Evolutionary conservation across 64 coral and sea anemone species (phyloP), one percentile per base, ranked within the genome.

Genomic region (Dendronephthya gigantea): DNA sequence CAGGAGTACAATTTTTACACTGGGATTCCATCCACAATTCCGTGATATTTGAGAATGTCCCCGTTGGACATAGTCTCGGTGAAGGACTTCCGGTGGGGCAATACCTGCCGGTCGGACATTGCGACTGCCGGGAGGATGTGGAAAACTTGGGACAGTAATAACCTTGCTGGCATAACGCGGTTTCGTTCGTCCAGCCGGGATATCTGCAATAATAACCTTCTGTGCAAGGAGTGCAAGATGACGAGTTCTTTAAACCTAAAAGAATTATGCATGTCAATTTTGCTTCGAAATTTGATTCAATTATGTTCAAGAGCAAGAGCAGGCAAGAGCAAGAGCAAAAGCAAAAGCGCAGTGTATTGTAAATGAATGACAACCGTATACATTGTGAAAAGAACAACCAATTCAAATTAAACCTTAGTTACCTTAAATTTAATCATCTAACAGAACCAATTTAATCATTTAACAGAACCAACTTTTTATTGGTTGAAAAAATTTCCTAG

Each of bases 31-130:
- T 89, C 92, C 95, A 91, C 0, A 98, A 48, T 31, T 89, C 90
- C 31, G 92, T 98, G 13, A 65, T 82, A 52, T 98, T 98, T 40
- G 92, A 93, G 68, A 87, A 93, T 1, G 95, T 98, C 23, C 95
- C 95, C 37, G 55, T 84, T 25, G 88, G 95, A 31, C 95, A 98
- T n/a, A 87, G 49, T 65, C 85, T 75, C 16, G 95, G 95, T 25
- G 68, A 41, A 33, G 84, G 70, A n/a, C 92, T 98, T 22, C 90
- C 92, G 8, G 76, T 82, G 40, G 95, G 95, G 84, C 95, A 98
- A 39, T 98, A 98, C 13, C 85, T 84, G 35, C 95, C 95, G 9
- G 87, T 76, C 25, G 95, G 95, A 34, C 95, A 98, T 14, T 88
- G 66, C 28, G 33, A 81, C 27, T 68, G 48, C 33, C 35, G 72